Base-by-base conservation (phyloP, 1,140 invertebrate genomes). In the Medauroidea extradentata region DNA sequence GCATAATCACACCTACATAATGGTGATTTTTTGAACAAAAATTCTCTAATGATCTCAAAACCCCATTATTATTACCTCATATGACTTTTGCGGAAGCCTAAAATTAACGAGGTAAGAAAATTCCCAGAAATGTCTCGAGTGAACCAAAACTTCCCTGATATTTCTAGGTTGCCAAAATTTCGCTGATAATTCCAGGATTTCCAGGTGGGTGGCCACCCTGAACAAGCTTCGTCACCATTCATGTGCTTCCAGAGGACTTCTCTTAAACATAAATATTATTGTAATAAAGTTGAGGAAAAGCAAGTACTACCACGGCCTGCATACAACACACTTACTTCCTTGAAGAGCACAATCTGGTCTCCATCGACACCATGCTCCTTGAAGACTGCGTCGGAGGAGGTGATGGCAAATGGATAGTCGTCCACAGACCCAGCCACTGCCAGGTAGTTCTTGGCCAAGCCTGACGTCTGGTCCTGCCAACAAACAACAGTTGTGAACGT, bases 341-440 rank as follows among this genome's bases (percentile, higher is more conserved):
- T 98, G 78, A 93, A 94, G 1, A 98, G 78, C 62, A 93, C 76
- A 69, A 97, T 79, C 71, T 84, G 83, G 66, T 86, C 85, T 71
- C 86, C 85, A 65, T 83, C 79, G 54, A 86, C 83, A 69, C 87
- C 84, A 64, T 93, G 81, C 67, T 93, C 88, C 42, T 77, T 79
- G 64, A 90, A 86, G 21, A 97, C 78, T 57, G 85, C 86, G 61
- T 87, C 86, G 53, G 87, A 85, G 61, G 81, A 84, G 46, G 89
- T 87, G 68, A 99, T 86, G 71, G 81, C 96, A 74, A 99, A 99
- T 38, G 85, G 82, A 75, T 91, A 82, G 73, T 96, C 94, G 73
- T 99, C 96, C 67, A 92, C 78, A 11, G 77, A 73, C 63, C 81
- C 81, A 55, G 93, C 96, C 64, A 87, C 87, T 62, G 85, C 80